Evolutionary conservation across 2,113 vertebrate species (phyloP).

Genomic region (Hemichromis elongatus): DNA sequence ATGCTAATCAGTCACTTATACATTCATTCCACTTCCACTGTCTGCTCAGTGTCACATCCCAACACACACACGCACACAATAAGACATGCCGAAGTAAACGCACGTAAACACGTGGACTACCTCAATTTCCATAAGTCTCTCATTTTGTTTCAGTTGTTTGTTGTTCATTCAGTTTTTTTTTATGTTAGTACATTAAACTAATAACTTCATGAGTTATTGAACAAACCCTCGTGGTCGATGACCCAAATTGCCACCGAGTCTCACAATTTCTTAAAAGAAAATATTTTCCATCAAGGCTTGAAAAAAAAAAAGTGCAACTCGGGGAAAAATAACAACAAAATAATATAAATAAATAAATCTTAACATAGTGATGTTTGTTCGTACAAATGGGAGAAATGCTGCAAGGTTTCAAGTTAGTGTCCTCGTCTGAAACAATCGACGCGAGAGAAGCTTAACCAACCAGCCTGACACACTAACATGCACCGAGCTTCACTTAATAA

Average conservation of each 20-base stretch:
- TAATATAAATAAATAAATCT: neutral
- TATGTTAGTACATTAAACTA: neutral
- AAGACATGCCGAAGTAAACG: neutral
- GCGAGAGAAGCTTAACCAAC: neutral
- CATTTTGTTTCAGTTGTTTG: neutral
- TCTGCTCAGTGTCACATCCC: slow-evolving; percentile 48
- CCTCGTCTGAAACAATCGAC: neutral
- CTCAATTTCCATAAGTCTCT: neutral
- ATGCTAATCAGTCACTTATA: slow-evolving; percentile 64
- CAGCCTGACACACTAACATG: neutral
- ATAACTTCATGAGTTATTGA: neutral
- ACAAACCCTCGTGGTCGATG: neutral
- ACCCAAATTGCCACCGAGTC: neutral
- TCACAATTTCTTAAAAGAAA: neutral
- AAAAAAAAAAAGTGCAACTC: neutral
- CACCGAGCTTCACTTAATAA: slow-evolving; percentile 3
- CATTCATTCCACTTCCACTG: slow-evolving; percentile 38
- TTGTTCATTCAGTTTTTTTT: neutral
- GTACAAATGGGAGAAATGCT: neutral
- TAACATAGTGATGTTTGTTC: neutral
- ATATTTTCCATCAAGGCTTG: neutral
- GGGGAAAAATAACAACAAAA: rapidly evolving
- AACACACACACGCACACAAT: neutral
- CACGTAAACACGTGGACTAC: neutral
- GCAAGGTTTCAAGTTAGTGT: neutral